Base-by-base conservation (phyloP, 2,113 vertebrate species). In the Scatophagus argus region DNA sequence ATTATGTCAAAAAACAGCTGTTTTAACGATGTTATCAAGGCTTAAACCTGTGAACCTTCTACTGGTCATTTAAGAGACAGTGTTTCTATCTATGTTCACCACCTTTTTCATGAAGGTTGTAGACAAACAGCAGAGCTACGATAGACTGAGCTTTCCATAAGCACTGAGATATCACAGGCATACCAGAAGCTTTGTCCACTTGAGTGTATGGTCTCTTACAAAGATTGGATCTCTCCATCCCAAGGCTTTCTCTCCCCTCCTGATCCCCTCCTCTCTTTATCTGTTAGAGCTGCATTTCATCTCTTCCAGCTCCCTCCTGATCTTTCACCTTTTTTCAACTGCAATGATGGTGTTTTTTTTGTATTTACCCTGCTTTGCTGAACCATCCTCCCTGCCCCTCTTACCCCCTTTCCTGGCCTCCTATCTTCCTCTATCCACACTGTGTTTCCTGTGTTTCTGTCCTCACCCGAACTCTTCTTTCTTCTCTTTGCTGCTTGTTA, bases 191-290 rank as follows among this genome's bases (percentile, higher is more conserved):
- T 89, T 85, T 87, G 82, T 77, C 87, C 86, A 80, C 81, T 83
- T 38, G 31, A 83, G 85, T 84, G 77, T 67, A 79, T 36, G 85
- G 62, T 68, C 80, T 84, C 44, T 16, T 38, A 51, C 80, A 59
- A 34, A 79, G 85, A 91, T 90, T 85, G 79, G 66, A 91, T 90
- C 87, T 90, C 69, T 71, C 58, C 68, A 63, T 73, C 62, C 79
- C 39, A 17, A 36, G 81, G 52, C 77, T 64, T 60, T 74, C 58
- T 83, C 78, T 69, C 49, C 29, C 77, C 64, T 39, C 43, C 60
- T 80, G 71, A 73, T 85, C 63, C 56, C 54, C 51, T 81, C 59
- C 52, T 58, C 70, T 59, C 17, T 74, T 88, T 89, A 87, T 89
- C 88, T 71, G 58, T 74, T 29, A 3, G 19, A 74, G 75, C 83